Percentiles rank a stretch among this genome's conserved stretches.
phyloP scores from a whole-genome alignment of 2,113 vertebrate genomes.

The Hemiprocne comata region DNA sequence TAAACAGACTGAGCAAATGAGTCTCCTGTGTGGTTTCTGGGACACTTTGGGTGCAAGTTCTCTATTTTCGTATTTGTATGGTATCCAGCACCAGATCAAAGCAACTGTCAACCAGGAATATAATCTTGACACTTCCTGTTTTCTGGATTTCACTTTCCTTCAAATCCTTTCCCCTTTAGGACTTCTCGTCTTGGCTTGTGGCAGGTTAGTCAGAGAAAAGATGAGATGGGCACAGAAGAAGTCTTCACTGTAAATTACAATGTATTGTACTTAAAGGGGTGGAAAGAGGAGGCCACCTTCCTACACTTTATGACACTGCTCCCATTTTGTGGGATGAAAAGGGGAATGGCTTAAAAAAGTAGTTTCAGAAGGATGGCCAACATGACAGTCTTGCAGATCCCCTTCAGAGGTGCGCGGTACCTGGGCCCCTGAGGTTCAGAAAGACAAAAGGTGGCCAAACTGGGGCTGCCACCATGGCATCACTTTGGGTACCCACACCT shows the following conservation, averaged over 20 bases:
- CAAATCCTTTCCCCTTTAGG: not conserved
- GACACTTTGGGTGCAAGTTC: not conserved
- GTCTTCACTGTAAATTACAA: not conserved
- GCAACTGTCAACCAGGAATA: not conserved
- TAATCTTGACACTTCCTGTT: not conserved
- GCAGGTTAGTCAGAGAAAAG: not conserved
- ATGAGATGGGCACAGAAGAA: not conserved
- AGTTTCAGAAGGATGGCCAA: not conserved
- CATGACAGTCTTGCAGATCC: not conserved
- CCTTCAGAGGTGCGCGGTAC: rapidly evolving
- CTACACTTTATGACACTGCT: not conserved
- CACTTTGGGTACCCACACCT: not conserved
- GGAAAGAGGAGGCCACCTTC: not conserved
- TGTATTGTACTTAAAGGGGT: not conserved
- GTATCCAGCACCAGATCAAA: not conserved
- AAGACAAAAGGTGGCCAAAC: not conserved
- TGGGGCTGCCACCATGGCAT: rapidly evolving
- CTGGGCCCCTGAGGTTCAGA: rapidly evolving
- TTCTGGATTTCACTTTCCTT: not conserved
- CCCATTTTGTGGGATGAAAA: not conserved
- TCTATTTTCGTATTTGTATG: not conserved
- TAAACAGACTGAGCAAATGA: not conserved
- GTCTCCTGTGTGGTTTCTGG: not conserved
- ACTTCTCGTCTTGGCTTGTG: not conserved
- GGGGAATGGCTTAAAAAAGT: not conserved